Conservation (phyloP, 2,113 vertebrate genomes). For the Anthoscopus minutus region DNA sequence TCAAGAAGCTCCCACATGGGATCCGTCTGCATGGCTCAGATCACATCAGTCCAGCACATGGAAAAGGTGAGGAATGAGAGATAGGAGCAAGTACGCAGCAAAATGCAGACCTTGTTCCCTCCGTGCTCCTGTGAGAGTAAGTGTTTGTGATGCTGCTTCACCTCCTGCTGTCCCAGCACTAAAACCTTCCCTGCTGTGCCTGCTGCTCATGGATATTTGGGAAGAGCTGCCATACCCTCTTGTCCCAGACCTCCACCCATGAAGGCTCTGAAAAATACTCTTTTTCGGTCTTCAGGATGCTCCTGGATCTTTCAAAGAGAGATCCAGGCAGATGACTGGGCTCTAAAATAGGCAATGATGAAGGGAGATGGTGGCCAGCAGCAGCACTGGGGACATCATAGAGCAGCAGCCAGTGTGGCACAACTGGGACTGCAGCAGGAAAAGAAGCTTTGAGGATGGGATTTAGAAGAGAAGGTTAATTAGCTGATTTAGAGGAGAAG, state of each 20-base stretch:
- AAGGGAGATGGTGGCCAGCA: neutral
- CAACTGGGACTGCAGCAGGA: neutral
- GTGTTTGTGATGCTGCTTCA: neutral
- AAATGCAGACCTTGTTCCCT: neutral
- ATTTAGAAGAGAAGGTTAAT: neutral
- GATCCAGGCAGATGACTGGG: neutral
- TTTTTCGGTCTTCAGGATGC: neutral
- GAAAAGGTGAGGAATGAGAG: neutral
- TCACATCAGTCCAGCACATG: accelerated
- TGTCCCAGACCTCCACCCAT: neutral
- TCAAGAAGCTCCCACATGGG: neutral
- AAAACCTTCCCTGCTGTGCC: neutral
- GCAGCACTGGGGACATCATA: neutral
- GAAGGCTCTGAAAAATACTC: neutral
- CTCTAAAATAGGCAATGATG: neutral
- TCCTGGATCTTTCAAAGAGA: neutral
- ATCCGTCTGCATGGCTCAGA: accelerated
- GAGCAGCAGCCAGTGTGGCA: neutral
- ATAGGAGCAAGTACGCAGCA: neutral
- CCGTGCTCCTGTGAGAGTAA: accelerated
- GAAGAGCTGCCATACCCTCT: neutral
- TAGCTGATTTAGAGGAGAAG: neutral
- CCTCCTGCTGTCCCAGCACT: accelerated
- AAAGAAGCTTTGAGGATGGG: neutral
- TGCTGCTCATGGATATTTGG: neutral